These are phyloP conservation scores for Synergus itoensis DNA, from an alignment of 2,888 invertebrate species.

Conservation along the genomic window DNA sequence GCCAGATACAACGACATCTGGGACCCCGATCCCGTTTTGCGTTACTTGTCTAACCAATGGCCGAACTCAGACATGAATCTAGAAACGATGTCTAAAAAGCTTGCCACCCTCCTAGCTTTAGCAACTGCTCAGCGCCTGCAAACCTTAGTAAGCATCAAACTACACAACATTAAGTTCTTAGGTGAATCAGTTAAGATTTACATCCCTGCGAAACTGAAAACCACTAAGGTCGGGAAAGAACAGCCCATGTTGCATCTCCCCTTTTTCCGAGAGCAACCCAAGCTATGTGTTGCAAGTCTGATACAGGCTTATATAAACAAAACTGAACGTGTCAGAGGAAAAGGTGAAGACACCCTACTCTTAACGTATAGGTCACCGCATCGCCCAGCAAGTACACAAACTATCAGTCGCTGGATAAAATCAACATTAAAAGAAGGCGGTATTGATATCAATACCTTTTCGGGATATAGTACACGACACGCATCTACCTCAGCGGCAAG, in stretches of 20 bases:
- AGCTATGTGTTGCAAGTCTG: not conserved
- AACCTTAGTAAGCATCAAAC: conserved; percentile 40
- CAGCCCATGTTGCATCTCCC: not conserved
- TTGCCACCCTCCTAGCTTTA: conserved; percentile 55
- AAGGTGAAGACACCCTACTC: conserved; percentile 14
- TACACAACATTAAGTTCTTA: conserved; percentile 21
- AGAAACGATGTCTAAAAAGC: conserved; percentile 50
- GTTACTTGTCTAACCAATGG: not conserved
- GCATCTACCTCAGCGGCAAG: not conserved
- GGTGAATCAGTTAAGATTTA: conserved; percentile 27
- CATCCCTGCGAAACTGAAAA: not conserved
- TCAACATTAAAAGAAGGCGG: not conserved
- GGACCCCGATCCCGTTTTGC: conserved; percentile 55
- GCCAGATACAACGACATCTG: conserved; percentile 60
- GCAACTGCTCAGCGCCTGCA: conserved; percentile 47
- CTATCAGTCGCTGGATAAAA: conserved; percentile 47
- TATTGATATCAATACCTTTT: not conserved
- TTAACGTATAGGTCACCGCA: conserved; percentile 43
- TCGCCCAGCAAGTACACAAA: conserved; percentile 22
- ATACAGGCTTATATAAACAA: conserved; percentile 5
- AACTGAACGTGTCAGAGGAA: not conserved
- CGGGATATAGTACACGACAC: not conserved
- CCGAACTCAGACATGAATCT: conserved; percentile 6
- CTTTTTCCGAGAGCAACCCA: not conserved
- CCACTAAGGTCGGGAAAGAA: not conserved